Evolutionary conservation across 2,888 invertebrate species (phyloP).

Genomic region (Agrochola circellaris): DNA sequence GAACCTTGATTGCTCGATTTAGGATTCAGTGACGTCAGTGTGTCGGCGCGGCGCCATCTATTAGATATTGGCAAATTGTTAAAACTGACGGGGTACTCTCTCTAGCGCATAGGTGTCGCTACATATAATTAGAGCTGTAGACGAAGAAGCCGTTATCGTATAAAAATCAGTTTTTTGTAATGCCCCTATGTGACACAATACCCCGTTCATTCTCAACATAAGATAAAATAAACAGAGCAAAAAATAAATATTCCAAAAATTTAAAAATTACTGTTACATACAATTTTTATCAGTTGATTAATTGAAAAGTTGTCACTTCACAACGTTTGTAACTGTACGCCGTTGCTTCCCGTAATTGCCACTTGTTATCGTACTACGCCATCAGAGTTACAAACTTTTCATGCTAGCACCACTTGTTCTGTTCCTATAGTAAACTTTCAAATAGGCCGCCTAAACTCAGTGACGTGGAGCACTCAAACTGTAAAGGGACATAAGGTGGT

Average conservation of each 20-base stretch:
- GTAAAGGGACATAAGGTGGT: background rate
- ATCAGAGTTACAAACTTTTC: background rate
- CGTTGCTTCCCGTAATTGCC: constrained; percentile 18
- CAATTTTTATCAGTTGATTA: too few species aligned
- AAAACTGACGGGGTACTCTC: background rate
- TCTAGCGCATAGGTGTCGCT: constrained; percentile 15
- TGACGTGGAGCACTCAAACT: constrained; percentile 7
- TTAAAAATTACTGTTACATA: background rate
- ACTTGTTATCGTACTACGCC: constrained; percentile 9
- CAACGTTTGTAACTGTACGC: background rate
- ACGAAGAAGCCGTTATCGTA: background rate
- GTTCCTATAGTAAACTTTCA: constrained; percentile 6
- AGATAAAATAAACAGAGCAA: background rate
- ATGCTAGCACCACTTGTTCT: constrained; percentile 10
- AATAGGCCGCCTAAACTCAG: background rate
- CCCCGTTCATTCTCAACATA: background rate
- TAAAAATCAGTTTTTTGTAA: background rate
- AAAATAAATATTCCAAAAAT: too few species aligned
- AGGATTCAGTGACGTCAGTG: background rate
- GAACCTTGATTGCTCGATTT: background rate
- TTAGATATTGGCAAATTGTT: constrained; percentile 23
- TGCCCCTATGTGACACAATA: background rate
- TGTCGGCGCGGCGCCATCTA: constrained; percentile 27
- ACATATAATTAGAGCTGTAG: background rate
- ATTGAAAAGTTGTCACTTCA: background rate